Conservation (phyloP, 35 echinoderm and acorn worm species). For the Acanthaster planci region DNA sequence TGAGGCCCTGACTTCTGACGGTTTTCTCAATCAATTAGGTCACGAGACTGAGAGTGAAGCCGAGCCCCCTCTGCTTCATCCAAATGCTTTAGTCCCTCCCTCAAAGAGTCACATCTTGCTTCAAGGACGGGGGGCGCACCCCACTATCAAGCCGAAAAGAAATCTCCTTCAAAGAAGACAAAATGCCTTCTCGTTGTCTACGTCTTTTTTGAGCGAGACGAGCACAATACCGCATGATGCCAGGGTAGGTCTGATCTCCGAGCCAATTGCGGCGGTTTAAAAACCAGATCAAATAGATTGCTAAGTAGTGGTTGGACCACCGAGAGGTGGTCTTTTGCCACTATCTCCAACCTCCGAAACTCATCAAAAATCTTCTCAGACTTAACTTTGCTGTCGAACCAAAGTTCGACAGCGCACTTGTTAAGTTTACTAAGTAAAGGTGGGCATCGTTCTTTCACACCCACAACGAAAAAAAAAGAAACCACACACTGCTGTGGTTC, state of each 20-base stretch:
- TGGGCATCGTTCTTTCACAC: too few relatives aligned
- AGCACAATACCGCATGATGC: background rate
- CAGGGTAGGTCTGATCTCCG: background rate
- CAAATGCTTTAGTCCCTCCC: background rate
- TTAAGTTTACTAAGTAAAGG: too few relatives aligned
- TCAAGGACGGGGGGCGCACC: too few relatives aligned
- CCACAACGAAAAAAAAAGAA: too few relatives aligned
- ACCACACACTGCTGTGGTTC: too few relatives aligned
- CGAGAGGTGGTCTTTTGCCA: background rate
- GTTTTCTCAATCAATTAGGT: background rate
- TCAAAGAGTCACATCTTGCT: background rate
- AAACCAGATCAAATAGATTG: background rate
- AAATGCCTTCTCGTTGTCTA: background rate
- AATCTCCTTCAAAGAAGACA: too few relatives aligned
- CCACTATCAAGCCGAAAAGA: background rate
- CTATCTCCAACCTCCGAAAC: background rate
- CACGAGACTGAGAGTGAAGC: background rate
- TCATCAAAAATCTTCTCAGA: background rate
- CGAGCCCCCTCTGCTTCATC: background rate
- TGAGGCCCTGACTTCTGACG: background rate
- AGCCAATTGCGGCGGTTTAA: background rate
- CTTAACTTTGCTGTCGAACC: background rate
- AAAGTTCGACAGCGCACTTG: background rate
- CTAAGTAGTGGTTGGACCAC: background rate
- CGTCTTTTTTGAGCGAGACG: background rate